Percentiles rank a stretch among this genome's conserved stretches.
phyloP scores from a whole-genome alignment of 2,888 invertebrate genomes.

The Drepana falcataria region DNA sequence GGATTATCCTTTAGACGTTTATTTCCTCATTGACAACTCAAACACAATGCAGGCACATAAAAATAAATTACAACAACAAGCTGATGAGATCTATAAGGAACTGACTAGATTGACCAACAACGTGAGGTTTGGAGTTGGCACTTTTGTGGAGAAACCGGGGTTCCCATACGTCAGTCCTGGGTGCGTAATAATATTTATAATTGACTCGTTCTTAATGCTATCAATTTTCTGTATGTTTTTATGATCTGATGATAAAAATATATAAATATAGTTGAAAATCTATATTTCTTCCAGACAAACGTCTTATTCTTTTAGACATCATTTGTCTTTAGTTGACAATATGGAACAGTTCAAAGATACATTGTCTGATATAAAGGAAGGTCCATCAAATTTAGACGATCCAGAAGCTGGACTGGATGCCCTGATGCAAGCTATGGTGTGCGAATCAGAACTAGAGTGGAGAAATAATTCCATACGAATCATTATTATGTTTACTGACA shows the following conservation, averaged over 20 bases:
- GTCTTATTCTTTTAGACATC: slow-evolving; percentile 80
- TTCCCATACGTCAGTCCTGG: slow-evolving; percentile 76
- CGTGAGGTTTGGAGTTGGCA: slow-evolving; percentile 83
- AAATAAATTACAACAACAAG: slow-evolving; percentile 66
- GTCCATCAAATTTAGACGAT: slow-evolving; percentile 78
- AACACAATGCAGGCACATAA: slow-evolving; percentile 83
- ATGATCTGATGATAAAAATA: no score
- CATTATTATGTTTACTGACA: slow-evolving; percentile 88
- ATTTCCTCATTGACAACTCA: slow-evolving; percentile 89
- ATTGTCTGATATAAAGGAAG: slow-evolving; percentile 27
- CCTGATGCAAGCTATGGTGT: slow-evolving; percentile 90
- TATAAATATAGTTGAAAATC: no score
- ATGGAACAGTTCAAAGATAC: slow-evolving; percentile 48
- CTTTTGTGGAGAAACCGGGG: slow-evolving; percentile 83
- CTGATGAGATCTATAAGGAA: slow-evolving; percentile 57
- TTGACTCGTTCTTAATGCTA: not conserved
- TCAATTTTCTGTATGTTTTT: not conserved
- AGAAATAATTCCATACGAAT: slow-evolving; percentile 83
- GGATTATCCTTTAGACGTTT: slow-evolving; percentile 90
- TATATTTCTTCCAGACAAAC: slow-evolving; percentile 45
- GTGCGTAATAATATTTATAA: slow-evolving; percentile 30
- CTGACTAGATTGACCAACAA: slow-evolving; percentile 80
- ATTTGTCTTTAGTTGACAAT: slow-evolving; percentile 81
- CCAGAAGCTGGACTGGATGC: slow-evolving; percentile 94
- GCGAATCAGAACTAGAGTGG: slow-evolving; percentile 86